phyloP scores from a whole-genome alignment of 2,888 invertebrate genomes.

The Atethmia centrago region DNA sequence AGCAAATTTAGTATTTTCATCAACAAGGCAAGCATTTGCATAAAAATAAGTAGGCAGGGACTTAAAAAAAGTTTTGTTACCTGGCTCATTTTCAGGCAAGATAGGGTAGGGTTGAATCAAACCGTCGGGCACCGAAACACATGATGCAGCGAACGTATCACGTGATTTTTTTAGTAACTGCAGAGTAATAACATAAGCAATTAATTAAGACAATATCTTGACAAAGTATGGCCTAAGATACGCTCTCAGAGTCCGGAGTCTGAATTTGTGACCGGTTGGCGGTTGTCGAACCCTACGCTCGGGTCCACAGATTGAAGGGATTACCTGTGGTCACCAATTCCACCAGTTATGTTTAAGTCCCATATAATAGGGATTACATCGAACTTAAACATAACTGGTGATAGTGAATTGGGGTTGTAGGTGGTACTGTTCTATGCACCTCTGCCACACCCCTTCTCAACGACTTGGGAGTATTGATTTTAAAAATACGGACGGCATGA shows the following conservation, averaged over 20 bases:
- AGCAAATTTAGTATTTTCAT: no score
- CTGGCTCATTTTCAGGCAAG: constrained; percentile 33
- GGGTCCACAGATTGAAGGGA: neutral
- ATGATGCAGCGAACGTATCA: constrained; percentile 19
- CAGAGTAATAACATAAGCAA: neutral
- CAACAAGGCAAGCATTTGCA: no score
- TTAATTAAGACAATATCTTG: neutral
- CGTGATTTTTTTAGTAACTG: constrained; percentile 43
- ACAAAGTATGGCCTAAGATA: neutral
- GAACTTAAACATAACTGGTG: no score
- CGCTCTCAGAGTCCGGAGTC: neutral
- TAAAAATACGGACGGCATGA: neutral
- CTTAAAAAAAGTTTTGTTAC: constrained; percentile 21
- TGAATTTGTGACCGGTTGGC: neutral
- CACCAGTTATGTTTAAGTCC: neutral
- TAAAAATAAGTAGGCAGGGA: no score
- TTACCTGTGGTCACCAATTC: neutral
- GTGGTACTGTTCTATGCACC: no score
- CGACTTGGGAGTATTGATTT: neutral
- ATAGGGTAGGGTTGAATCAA: constrained; percentile 5
- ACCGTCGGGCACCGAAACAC: constrained; percentile 28
- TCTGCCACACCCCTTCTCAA: neutral
- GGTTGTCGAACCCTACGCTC: neutral
- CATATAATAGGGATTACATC: neutral
- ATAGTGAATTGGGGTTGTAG: neutral